phyloP scores from a whole-genome alignment of 2,888 invertebrate species.

The Pyralis farinalis region DNA sequence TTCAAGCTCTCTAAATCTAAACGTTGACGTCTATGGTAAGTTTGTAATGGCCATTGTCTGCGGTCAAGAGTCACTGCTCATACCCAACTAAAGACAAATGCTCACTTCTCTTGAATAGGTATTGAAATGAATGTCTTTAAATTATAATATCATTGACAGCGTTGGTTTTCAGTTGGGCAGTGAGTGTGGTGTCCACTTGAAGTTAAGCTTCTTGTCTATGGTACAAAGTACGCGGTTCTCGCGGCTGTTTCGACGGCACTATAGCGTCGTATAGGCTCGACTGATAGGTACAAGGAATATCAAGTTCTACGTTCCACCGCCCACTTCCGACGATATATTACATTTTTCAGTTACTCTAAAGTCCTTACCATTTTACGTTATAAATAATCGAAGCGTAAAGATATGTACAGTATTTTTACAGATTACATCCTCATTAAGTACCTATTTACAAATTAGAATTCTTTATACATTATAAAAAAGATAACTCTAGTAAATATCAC shows the following conservation, averaged over 20 bases:
- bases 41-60: conserved; percentile 14
- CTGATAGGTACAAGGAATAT: conserved; percentile 9
- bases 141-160: too few relatives aligned
- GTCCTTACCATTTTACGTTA: conserved; percentile 63
- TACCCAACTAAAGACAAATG: too few relatives aligned
- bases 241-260: conserved; percentile 5
- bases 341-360: conserved; percentile 48
- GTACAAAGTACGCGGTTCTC: background rate
- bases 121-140: too few relatives aligned
- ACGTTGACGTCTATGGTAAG: conserved; percentile 59
- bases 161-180: too few relatives aligned
- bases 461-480: conserved; percentile 79
- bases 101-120: too few relatives aligned
- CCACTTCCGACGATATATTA: conserved; percentile 37
- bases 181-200: too few relatives aligned
- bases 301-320: conserved; percentile 5
- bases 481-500: conserved; percentile 77
- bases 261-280: conserved; percentile 13
- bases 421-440: conserved; percentile 74
- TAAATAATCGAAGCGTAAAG: conserved; percentile 80
- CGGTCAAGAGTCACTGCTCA: too few relatives aligned
- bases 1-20: conserved; percentile 61
- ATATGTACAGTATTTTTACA: conserved; percentile 81
- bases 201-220: too few relatives aligned
- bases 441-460: conserved; percentile 81